Evolutionary conservation across 1,140 invertebrate species (phyloP).

Genomic region (Marisa cornuarietis): DNA sequence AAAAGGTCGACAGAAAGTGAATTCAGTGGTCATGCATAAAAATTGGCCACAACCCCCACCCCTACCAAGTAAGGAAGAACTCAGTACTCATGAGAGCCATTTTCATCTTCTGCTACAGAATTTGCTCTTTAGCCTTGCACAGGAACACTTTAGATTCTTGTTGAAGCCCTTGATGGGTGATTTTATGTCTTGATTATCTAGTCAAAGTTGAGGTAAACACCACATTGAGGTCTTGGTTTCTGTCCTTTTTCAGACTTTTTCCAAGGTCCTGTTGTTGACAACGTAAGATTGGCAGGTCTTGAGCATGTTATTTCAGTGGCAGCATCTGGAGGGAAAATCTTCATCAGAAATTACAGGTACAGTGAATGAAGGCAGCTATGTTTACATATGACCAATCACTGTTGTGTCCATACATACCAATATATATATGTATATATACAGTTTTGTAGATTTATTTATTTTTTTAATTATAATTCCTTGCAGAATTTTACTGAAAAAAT

Average conservation of each 20-base stretch:
- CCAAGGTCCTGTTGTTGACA: constrained; percentile 81
- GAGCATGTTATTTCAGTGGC: constrained; percentile 94
- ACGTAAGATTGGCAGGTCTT: constrained; percentile 86
- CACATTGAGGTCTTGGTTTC: not conserved
- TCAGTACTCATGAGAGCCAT: too few species aligned
- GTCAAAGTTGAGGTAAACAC: too few species aligned
- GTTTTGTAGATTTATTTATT: not conserved
- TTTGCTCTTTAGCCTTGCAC: too few species aligned
- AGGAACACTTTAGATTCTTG: too few species aligned
- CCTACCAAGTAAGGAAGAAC: too few species aligned
- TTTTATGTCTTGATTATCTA: too few species aligned
- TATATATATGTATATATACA: not conserved
- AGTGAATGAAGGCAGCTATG: not conserved
- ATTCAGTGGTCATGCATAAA: too few species aligned
- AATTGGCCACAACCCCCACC: too few species aligned
- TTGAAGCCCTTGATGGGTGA: too few species aligned
- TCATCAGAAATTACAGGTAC: constrained; percentile 86
- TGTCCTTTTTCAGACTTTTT: constrained; percentile 83
- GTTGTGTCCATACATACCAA: not conserved
- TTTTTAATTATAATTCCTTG: constrained; percentile 12
- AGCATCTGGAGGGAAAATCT: constrained; percentile 80
- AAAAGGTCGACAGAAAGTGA: too few species aligned
- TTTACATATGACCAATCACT: not conserved
- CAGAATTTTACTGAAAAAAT: constrained; percentile 86
- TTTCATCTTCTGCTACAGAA: too few species aligned